These are phyloP conservation scores for Sesia apiformis DNA, from an alignment of 2,888 invertebrate species.

Conservation along the genomic window DNA sequence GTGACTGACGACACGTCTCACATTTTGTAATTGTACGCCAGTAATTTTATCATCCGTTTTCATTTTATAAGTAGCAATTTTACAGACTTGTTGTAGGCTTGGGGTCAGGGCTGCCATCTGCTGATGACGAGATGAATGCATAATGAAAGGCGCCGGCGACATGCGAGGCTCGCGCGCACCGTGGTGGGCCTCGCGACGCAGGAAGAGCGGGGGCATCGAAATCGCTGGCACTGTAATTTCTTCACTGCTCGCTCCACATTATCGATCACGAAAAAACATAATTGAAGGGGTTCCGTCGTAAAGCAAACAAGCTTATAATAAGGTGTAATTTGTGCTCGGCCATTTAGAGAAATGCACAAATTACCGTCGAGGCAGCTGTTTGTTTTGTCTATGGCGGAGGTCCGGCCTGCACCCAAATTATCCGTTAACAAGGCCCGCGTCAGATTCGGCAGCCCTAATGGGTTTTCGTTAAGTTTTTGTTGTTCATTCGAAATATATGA, in stretches of 20 bases:
- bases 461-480: constrained; percentile 73
- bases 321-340: constrained; percentile 73
- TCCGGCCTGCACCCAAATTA: constrained; percentile 62
- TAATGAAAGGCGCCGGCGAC: constrained; percentile 20
- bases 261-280: constrained; percentile 71
- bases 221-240: constrained; percentile 63
- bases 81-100: too few relatives aligned
- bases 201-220: constrained; percentile 59
- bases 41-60: not conserved
- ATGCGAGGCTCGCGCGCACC: not conserved
- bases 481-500: constrained; percentile 65
- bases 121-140: constrained; percentile 33
- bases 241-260: constrained; percentile 68
- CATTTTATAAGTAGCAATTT: too few relatives aligned
- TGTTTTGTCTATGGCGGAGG: constrained; percentile 74
- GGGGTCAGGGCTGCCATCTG: constrained; percentile 19
- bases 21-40: not conserved
- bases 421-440: constrained; percentile 73
- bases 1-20: constrained; percentile 32
- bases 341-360: constrained; percentile 75
- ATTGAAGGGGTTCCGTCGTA: constrained; percentile 72
- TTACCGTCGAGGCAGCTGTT: constrained; percentile 68
- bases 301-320: constrained; percentile 76
- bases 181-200: constrained; percentile 20
- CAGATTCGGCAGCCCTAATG: constrained; percentile 75